phyloP scores from a whole-genome alignment of 2,113 vertebrate species.

The Solenodon paradoxus region DNA sequence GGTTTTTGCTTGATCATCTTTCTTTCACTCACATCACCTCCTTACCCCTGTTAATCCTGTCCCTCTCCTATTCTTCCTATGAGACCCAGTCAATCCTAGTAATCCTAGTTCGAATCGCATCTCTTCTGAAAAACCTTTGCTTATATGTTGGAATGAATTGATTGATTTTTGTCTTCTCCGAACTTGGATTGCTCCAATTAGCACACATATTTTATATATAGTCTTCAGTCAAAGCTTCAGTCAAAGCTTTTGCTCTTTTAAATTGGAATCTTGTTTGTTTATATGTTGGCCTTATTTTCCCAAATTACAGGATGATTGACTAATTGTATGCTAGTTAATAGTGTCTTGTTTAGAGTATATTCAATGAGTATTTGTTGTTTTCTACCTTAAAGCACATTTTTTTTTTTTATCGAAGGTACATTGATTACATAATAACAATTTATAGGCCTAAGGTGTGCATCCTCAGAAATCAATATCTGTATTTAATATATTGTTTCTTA shows the following conservation, averaged over 20 bases:
- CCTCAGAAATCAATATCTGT: too few relatives aligned
- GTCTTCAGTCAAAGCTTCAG: not conserved
- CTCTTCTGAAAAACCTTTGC: not conserved
- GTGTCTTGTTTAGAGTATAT: not conserved
- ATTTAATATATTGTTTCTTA: too few relatives aligned
- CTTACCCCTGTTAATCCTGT: not conserved
- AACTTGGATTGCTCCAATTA: not conserved
- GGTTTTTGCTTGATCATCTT: not conserved
- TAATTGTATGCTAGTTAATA: not conserved
- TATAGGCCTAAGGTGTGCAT: too few relatives aligned
- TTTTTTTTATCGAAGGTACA: too few relatives aligned
- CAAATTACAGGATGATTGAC: not conserved
- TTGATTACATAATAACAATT: too few relatives aligned
- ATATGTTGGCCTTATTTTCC: not conserved
- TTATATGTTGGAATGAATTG: not conserved
- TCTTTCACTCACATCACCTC: not conserved
- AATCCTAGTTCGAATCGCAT: not conserved
- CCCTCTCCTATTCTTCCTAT: not conserved
- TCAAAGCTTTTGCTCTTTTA: not conserved
- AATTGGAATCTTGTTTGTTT: not conserved
- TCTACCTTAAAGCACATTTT: not conserved
- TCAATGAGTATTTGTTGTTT: not conserved
- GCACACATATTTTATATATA: not conserved
- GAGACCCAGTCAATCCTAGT: not conserved
- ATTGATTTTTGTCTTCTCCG: not conserved